A percentile compares a stretch with the other conserved stretches of the same genome.
Evolutionary conservation across 1,140 invertebrate genomes (phyloP).

Genomic region (Cotesia glomerata): DNA sequence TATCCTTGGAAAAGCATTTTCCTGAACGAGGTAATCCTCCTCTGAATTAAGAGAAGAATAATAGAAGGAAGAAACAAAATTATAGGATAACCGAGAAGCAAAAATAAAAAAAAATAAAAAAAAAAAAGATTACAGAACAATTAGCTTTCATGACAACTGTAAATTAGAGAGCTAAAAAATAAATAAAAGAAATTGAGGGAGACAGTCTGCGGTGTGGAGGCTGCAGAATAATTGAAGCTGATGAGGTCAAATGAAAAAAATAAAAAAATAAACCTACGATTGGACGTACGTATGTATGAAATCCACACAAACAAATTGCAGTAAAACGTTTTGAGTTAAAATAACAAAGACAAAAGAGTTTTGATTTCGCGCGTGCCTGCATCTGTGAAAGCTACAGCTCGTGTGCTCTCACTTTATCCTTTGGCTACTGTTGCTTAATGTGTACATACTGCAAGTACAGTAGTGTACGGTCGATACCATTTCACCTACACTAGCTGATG

Average conservation of each 20-base stretch:
- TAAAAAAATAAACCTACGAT: neutral
- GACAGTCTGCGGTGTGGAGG: neutral
- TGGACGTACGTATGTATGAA: too few relatives aligned
- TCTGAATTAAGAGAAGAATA: too few relatives aligned
- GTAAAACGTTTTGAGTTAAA: neutral
- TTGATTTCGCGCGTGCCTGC: neutral
- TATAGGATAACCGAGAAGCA: too few relatives aligned
- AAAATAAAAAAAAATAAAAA: too few relatives aligned
- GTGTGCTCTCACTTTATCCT: too few relatives aligned
- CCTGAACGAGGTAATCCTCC: too few relatives aligned
- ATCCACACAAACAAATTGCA: neutral
- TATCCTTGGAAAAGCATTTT: too few relatives aligned
- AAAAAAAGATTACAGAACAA: too few relatives aligned
- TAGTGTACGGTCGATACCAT: constrained; percentile 47
- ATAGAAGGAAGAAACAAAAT: too few relatives aligned
- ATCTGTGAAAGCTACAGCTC: neutral
- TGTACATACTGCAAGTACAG: neutral
- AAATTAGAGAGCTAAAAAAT: neutral
- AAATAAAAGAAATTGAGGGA: neutral
- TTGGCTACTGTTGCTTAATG: neutral
- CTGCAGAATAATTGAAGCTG: constrained; percentile 4
- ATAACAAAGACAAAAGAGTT: neutral
- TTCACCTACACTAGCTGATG: constrained; percentile 38
- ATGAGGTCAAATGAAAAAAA: neutral
- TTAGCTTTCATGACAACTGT: too few relatives aligned